Conservation (phyloP, 2,888 invertebrate species). For the Oxytorus armatus region DNA sequence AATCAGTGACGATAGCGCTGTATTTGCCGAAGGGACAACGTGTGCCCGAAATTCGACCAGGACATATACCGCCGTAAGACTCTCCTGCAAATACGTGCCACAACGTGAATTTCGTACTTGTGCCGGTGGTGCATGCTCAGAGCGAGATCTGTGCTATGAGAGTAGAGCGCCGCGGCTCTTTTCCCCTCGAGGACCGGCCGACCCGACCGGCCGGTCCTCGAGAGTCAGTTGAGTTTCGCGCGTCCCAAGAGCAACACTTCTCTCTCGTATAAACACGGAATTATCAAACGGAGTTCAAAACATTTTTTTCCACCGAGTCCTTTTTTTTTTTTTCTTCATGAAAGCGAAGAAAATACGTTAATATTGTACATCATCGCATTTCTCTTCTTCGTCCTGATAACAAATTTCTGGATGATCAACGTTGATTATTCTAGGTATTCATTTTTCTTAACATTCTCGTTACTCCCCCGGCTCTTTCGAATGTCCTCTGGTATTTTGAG, state of each 20-base stretch:
- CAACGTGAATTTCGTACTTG: too few relatives aligned
- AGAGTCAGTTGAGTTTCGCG: constrained; percentile 80
- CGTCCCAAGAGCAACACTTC: constrained; percentile 77
- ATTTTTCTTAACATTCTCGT: not conserved
- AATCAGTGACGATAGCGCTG: too few relatives aligned
- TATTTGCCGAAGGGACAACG: too few relatives aligned
- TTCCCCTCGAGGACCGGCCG: constrained; percentile 55
- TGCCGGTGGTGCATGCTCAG: too few relatives aligned
- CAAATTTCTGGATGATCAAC: not conserved
- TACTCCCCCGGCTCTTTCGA: too few relatives aligned
- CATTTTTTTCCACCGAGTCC: not conserved
- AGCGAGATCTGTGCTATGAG: too few relatives aligned
- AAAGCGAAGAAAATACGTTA: too few relatives aligned
- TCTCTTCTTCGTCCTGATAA: not conserved
- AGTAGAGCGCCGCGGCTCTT: constrained; percentile 42
- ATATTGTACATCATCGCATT: too few relatives aligned
- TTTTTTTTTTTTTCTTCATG: not conserved
- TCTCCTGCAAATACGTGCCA: too few relatives aligned
- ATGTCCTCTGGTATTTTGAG: too few relatives aligned
- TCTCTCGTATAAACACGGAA: constrained; percentile 57
- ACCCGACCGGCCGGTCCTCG: too few relatives aligned
- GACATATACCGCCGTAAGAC: not conserved
- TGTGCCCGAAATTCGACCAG: not conserved
- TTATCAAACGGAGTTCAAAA: constrained; percentile 7
- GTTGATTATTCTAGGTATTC: not conserved